These are phyloP conservation scores for Sebastes vulpes DNA, from an alignment of 2,797 vertebrate genomes.

Conservation along the genomic window DNA sequence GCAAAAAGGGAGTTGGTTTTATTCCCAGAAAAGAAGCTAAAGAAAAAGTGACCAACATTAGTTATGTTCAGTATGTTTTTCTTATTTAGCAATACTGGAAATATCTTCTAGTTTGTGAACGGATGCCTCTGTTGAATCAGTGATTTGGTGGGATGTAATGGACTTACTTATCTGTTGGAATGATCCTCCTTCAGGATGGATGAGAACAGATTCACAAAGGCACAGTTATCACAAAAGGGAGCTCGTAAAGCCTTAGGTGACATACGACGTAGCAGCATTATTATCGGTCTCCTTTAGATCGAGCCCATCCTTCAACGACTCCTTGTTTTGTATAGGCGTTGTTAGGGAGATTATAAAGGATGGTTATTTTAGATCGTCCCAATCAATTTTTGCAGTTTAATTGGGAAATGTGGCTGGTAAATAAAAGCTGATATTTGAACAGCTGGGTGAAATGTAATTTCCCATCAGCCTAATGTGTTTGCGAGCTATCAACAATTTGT, in stretches of 20 bases:
- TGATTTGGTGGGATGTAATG: constrained; percentile 2
- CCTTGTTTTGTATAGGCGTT: constrained; percentile 18
- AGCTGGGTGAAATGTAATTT: constrained; percentile 83
- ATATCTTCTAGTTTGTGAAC: not conserved
- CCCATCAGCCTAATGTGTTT: constrained; percentile 84
- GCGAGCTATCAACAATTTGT: constrained; percentile 81
- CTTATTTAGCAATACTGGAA: not conserved
- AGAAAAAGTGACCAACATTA: not conserved
- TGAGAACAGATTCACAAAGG: constrained; percentile 9
- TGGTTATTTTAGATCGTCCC: constrained; percentile 61
- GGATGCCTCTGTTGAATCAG: not conserved
- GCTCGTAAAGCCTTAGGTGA: not conserved
- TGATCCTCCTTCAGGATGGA: constrained; percentile 21
- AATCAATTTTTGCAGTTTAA: constrained; percentile 81
- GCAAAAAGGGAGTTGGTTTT: not conserved
- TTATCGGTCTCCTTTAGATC: constrained; percentile 15
- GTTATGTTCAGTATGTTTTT: not conserved
- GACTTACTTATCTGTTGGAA: constrained; percentile 24
- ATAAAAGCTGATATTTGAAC: constrained; percentile 83
- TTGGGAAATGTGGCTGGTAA: constrained; percentile 79
- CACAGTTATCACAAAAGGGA: constrained; percentile 2
- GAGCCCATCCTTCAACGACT: constrained; percentile 22
- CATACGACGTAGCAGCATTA: not conserved
- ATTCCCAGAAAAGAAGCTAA: not conserved
- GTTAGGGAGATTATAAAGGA: constrained; percentile 64